These are phyloP conservation scores for Eupeodes corollae DNA, from an alignment of 1,140 invertebrate species.

Conservation along the genomic window DNA sequence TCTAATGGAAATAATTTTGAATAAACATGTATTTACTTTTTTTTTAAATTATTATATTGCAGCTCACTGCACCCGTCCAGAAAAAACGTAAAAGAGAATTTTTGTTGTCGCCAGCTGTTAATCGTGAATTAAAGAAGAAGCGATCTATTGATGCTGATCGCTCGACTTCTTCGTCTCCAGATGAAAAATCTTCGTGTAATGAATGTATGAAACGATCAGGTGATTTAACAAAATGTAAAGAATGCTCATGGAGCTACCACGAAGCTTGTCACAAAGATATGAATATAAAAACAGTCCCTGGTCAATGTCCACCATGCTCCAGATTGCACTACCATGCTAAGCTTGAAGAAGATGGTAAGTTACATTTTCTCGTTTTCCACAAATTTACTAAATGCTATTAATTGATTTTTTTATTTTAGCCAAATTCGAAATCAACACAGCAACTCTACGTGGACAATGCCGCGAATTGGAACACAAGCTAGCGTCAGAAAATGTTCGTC, in stretches of 20 bases:
- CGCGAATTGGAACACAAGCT: slow-evolving; percentile 7
- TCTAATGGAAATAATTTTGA: no score
- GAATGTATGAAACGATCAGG: slow-evolving; percentile 8
- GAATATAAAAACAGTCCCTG: neutral
- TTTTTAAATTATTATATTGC: no score
- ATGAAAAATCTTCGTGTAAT: slow-evolving; percentile 11
- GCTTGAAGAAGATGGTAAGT: no score
- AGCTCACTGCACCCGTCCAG: slow-evolving; percentile 5
- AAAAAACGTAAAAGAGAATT: slow-evolving; percentile 17
- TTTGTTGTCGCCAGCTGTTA: slow-evolving; percentile 22
- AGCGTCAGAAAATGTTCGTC: slow-evolving; percentile 5
- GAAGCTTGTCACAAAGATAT: slow-evolving; percentile 5
- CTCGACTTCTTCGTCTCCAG: slow-evolving; percentile 8
- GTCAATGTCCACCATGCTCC: neutral
- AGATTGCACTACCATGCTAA: no score
- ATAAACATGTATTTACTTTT: no score
- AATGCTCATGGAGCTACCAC: slow-evolving; percentile 9
- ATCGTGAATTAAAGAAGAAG: slow-evolving; percentile 9
- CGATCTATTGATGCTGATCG: slow-evolving; percentile 4
- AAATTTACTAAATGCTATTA: no score
- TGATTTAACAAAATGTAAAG: slow-evolving; percentile 4
- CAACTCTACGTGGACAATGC: neutral
- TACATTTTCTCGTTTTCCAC: no score
- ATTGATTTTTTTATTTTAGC: neutral
- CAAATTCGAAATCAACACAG: neutral